Evolutionary conservation across 2,888 invertebrate species (phyloP), one percentile per base, ranked within the genome.

Genomic region (Seladonia tumulorum): DNA sequence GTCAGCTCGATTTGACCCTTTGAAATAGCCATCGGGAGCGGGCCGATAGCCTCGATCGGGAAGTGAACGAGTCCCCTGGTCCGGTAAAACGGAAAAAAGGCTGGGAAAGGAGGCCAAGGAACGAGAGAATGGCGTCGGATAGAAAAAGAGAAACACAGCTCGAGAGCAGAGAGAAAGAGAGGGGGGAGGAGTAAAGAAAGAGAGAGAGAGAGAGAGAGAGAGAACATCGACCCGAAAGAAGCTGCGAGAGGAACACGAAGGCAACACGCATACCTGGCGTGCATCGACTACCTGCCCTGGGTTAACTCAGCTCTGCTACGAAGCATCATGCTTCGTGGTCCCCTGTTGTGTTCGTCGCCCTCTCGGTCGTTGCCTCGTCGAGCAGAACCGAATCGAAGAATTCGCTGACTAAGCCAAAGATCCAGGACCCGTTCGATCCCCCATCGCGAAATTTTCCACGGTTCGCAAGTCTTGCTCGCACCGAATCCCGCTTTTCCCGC

Each of bases 241-340:
- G 57, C 70, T 45, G 42, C 42, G n/a, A 70, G 53, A 63, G 81
- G 82, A 85, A 89, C 81, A 86, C 71, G 82, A 85, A 73, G 82
- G 83, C 76, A 78, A 78, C 86, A 86, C 88, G 91, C 90, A 90
- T 90, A 91, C 91, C 91, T 90, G 84, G 84, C 87, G 81, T 89
- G 85, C 86, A 86, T 82, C 79, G 85, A 82, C 91, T 90, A 87
- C 88, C 88, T 87, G 90, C 86, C 76, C 86, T 84, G 82, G 87
- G 83, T 83, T 88, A 91, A 91, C 88, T 88, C 85, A 77, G 82
- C 53, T 53, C 83, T 76, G 81, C 86, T 70, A 60, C 12, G 47
- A 53, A 79, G 53, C 79, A 82, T 79, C 73, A 81, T 53, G 53
- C 53, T 53, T 53, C 66, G 79, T 39, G 74, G 82, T 82, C 53